Percentiles rank a stretch among this genome's conserved stretches.
Conservation (phyloP, 2,888 invertebrate species). For the Pegoplata infirma region DNA sequence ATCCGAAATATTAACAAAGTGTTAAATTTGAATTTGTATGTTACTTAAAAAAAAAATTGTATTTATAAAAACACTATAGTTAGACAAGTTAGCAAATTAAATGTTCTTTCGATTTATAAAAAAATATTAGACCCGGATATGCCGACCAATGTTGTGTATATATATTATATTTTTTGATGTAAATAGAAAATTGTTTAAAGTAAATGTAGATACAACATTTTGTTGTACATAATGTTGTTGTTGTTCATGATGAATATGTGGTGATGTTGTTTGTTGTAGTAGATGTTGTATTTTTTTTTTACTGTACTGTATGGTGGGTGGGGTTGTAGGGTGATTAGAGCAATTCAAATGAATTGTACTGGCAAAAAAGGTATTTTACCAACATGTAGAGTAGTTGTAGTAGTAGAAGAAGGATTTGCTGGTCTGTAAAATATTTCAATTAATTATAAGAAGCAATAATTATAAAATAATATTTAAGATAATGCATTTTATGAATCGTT, state of each 20-base stretch:
- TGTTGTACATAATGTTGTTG: constrained; percentile 61
- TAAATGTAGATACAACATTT: constrained; percentile 12
- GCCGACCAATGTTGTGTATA: neutral
- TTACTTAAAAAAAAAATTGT: neutral
- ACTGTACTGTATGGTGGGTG: constrained; percentile 43
- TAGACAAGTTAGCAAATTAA: neutral
- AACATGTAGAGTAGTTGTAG: constrained; percentile 69
- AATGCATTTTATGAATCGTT: too few relatives aligned
- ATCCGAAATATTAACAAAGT: constrained; percentile 28
- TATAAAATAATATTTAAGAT: neutral
- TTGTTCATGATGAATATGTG: constrained; percentile 35
- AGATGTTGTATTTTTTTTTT: constrained; percentile 33
- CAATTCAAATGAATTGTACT: constrained; percentile 75
- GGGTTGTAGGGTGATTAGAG: constrained; percentile 2
- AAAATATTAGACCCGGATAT: neutral
- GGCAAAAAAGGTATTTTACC: constrained; percentile 76
- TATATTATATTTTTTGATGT: neutral
- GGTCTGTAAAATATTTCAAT: constrained; percentile 71
- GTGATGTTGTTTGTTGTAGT: constrained; percentile 34
- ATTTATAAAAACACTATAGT: neutral
- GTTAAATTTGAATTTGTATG: neutral
- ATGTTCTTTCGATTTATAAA: neutral
- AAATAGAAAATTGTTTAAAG: constrained; percentile 16
- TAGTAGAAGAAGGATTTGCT: constrained; percentile 71
- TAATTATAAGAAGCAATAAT: neutral